Conservation (phyloP, 2,888 invertebrate genomes). For the Stenchaetothrips biformis region DNA sequence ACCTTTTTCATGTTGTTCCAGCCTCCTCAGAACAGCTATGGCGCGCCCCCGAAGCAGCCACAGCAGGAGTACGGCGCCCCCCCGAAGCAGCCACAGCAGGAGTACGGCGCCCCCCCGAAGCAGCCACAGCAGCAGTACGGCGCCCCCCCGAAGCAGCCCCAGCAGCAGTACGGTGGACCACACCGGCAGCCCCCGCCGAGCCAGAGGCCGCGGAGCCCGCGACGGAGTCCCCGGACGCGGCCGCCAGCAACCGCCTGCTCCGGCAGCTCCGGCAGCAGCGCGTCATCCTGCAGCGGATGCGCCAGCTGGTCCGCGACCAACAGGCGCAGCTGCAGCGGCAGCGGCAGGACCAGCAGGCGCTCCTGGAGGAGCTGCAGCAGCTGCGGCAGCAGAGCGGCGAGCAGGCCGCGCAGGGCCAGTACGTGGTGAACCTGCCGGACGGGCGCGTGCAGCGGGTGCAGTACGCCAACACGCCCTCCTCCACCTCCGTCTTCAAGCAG, state of each 20-base stretch:
- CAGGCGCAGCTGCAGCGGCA: background rate
- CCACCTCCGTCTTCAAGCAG: background rate
- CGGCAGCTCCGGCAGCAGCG: slow-evolving; percentile 5
- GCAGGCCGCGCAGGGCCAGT: slow-evolving; percentile 8
- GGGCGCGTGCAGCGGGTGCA: slow-evolving; percentile 1
- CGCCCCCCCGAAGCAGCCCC: slow-evolving; percentile 4
- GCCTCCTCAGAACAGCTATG: background rate
- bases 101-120: slow-evolving; percentile 13
- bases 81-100: slow-evolving; percentile 1
- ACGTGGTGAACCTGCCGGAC: background rate
- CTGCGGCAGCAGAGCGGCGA: background rate
- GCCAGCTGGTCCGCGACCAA: background rate
- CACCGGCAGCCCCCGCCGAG: background rate
- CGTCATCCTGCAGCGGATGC: background rate
- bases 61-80: slow-evolving; percentile 8
- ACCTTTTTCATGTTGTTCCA: too few species aligned
- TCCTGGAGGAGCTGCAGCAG: background rate
- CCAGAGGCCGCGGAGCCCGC: background rate
- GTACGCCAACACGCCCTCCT: background rate
- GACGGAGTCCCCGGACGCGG: background rate
- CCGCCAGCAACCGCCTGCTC: background rate
- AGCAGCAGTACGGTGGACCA: slow-evolving; percentile 8
- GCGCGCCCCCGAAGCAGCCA: background rate
- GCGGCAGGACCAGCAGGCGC: background rate
- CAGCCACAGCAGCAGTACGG: slow-evolving; percentile 4